Evolutionary conservation across 1,140 invertebrate genomes (phyloP).

Genomic region (Sinonovacula constricta): DNA sequence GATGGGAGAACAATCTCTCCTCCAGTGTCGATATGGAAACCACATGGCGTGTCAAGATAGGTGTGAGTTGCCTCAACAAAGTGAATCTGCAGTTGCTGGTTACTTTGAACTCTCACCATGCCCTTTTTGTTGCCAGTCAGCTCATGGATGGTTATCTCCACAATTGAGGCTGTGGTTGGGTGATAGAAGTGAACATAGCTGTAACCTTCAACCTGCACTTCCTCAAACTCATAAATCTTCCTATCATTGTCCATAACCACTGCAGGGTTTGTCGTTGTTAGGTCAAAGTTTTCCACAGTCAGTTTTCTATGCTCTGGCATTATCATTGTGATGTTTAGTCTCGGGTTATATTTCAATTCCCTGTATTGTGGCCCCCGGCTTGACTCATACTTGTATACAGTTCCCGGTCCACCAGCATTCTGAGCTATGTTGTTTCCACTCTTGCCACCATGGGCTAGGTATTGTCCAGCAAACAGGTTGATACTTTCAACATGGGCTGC

Average conservation of each 20-base stretch:
- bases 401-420: slow-evolving; percentile 65
- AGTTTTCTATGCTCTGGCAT: slow-evolving; percentile 68
- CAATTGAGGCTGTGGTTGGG: slow-evolving; percentile 57
- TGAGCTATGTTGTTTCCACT: slow-evolving; percentile 31
- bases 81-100: slow-evolving; percentile 62
- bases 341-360: slow-evolving; percentile 70
- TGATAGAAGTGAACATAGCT: slow-evolving; percentile 72
- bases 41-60: slow-evolving; percentile 69
- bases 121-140: slow-evolving; percentile 70
- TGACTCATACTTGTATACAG: slow-evolving; percentile 71
- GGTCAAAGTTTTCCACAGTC: slow-evolving; percentile 61
- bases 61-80: slow-evolving; percentile 71
- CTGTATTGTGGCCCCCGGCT: slow-evolving; percentile 67
- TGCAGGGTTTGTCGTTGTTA: slow-evolving; percentile 62
- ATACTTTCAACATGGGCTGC: slow-evolving; percentile 62
- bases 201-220: slow-evolving; percentile 68
- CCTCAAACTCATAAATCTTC: slow-evolving; percentile 70
- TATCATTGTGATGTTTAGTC: slow-evolving; percentile 62
- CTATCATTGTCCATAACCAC: slow-evolving; percentile 69
- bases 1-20: slow-evolving; percentile 69
- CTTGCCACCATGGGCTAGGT: slow-evolving; percentile 61
- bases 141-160: slow-evolving; percentile 66
- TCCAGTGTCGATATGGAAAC: slow-evolving; percentile 66
- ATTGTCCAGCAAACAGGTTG: slow-evolving; percentile 64
- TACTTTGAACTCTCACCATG: slow-evolving; percentile 61